A percentile compares a stretch with the other conserved stretches of the same genome.
These are phyloP conservation scores for Teleopsis dalmanni DNA, from an alignment of 1,140 invertebrate genomes.

Conservation along the genomic window DNA sequence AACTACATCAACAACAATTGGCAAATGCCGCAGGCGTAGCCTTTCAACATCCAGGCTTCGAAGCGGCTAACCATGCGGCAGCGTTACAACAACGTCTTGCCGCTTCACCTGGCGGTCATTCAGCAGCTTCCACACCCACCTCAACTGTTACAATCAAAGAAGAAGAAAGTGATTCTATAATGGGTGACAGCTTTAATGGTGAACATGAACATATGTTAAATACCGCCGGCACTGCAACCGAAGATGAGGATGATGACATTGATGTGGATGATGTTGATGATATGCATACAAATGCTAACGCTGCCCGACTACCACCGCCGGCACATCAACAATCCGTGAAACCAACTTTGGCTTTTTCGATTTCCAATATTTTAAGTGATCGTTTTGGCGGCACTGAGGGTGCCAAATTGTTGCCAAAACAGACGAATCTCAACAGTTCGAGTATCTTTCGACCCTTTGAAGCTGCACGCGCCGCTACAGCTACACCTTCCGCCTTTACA, in stretches of 20 bases:
- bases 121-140: constrained; percentile 26
- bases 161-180: constrained; percentile 39
- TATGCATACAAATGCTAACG: constrained; percentile 2
- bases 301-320: constrained; percentile 26
- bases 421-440: constrained; percentile 8
- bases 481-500: constrained; percentile 39
- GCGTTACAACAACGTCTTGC: constrained; percentile 29
- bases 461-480: constrained; percentile 21
- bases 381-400: constrained; percentile 30
- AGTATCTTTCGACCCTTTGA: constrained; percentile 40
- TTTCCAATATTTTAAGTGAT: constrained; percentile 43
- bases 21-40: constrained; percentile 21
- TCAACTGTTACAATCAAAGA: constrained; percentile 39
- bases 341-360: constrained; percentile 39
- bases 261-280: constrained; percentile 19
- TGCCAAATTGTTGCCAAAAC: constrained; percentile 2
- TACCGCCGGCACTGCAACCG: constrained; percentile 21
- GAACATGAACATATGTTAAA: constrained; percentile 29
- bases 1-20: constrained; percentile 37
- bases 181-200: constrained; percentile 30
- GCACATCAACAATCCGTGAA: constrained; percentile 32
- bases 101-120: constrained; percentile 26
- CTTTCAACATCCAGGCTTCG: constrained; percentile 35
- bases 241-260: constrained; percentile 36
- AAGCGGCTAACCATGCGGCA: constrained; percentile 25